These are phyloP conservation scores for Parnassius smintheus DNA, from an alignment of 2,888 invertebrate species.

Conservation along the genomic window DNA sequence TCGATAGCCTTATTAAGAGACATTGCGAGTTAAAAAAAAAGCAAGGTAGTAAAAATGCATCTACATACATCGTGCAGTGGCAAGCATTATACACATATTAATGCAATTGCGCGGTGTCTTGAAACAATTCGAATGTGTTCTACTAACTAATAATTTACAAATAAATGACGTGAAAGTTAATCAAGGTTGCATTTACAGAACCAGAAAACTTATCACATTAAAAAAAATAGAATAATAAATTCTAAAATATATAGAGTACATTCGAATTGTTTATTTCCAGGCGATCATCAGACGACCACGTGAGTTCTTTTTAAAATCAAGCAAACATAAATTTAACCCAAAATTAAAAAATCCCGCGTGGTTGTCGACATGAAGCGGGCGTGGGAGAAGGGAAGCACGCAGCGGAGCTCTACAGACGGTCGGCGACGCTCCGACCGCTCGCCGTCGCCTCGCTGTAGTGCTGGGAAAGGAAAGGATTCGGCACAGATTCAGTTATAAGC, in stretches of 20 bases:
- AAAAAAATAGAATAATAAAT: slow-evolving; percentile 1
- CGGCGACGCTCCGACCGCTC: slow-evolving; percentile 35
- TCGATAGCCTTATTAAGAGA: background rate
- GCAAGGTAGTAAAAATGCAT: slow-evolving; percentile 2
- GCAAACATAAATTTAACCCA: slow-evolving; percentile 14
- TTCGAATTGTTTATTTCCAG: slow-evolving; percentile 5
- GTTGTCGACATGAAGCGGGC: slow-evolving; percentile 19
- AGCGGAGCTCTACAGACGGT: slow-evolving; percentile 33
- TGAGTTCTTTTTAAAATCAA: slow-evolving; percentile 11
- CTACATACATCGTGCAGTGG: slow-evolving; percentile 1
- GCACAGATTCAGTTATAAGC: slow-evolving; percentile 31
- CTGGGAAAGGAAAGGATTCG: slow-evolving; percentile 41
- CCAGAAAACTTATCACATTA: slow-evolving; percentile 19
- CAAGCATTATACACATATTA: background rate
- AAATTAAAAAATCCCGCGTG: slow-evolving; percentile 4
- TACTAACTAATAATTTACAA: background rate
- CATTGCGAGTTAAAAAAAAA: slow-evolving; percentile 1
- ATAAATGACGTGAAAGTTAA: slow-evolving; percentile 14
- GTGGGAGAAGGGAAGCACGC: slow-evolving; percentile 35
- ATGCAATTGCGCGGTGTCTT: background rate
- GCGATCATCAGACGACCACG: slow-evolving; percentile 11
- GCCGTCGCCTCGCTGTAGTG: slow-evolving; percentile 33
- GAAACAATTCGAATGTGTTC: slow-evolving; percentile 15
- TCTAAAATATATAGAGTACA: slow-evolving; percentile 13
- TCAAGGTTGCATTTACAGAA: slow-evolving; percentile 18